A percentile compares a stretch with the other conserved stretches of the same genome.
Evolutionary conservation across 2,888 invertebrate genomes (phyloP).

Genomic region (Patella ulyssiponensis): DNA sequence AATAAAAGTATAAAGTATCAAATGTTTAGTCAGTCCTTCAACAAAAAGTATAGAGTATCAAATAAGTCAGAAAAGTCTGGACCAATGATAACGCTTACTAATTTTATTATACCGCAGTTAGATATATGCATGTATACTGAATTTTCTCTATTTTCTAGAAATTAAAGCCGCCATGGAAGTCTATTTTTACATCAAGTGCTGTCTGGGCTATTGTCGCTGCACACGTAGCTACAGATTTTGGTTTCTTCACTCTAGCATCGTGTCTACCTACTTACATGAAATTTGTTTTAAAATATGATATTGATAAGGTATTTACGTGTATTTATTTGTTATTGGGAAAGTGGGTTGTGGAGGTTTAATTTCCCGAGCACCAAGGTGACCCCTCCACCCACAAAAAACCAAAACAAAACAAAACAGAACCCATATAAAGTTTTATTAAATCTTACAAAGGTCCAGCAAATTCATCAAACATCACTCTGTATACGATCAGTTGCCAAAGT

Average conservation of each 20-base stretch:
- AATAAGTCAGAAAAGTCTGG: no score
- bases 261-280: slow-evolving; percentile 72
- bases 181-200: slow-evolving; percentile 47
- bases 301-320: slow-evolving; percentile 54
- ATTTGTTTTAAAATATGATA: slow-evolving; percentile 68
- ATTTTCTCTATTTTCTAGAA: slow-evolving; percentile 11
- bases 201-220: slow-evolving; percentile 71
- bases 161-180: slow-evolving; percentile 44
- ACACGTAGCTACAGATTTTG: slow-evolving; percentile 73
- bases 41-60: no score
- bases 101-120: neutral
- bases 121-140: neutral
- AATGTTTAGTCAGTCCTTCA: no score
- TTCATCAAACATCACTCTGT: no score
- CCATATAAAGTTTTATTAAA: no score
- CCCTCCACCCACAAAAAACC: no score
- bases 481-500: no score
- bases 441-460: no score
- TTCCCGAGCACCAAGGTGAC: no score
- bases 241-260: slow-evolving; percentile 73
- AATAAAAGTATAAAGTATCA: no score
- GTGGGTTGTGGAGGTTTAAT: no score
- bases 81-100: neutral
- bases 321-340: neutral
- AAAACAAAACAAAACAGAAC: no score